Base-by-base conservation (phyloP, 2,113 vertebrate species). In the Addax nasomaculatus region DNA sequence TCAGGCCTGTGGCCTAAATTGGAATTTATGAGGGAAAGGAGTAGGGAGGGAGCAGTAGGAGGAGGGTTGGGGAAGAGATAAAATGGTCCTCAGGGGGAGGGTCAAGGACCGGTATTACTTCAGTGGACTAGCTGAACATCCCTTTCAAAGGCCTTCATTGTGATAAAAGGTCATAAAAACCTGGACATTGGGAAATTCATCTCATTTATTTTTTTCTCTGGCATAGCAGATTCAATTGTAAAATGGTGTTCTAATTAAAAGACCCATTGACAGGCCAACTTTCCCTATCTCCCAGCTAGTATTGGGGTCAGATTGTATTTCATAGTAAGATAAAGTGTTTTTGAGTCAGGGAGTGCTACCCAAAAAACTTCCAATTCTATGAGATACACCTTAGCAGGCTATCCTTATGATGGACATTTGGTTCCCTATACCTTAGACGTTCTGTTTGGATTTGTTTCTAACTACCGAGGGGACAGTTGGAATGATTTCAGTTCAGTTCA, bases 401-500 rank as follows among this genome's bases (percentile, higher is more conserved):
- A 29, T 47, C 76, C 43, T 79, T 47, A 79, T 79, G 43, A 27
- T 76, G 39, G 70, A 76, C 5, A 25, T 29, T 45, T 78, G 6
- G 25, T 78, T 78, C 43, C 25, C 73, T 43, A 29, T 45, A 47
- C 73, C 25, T 45, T 78, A 78, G 43, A 29, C 1, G 27, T 67
- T 67, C 62, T 67, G 33, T 67, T n/a, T 64, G 30, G 58, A 64
- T 67, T 67, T 67, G 62, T 67, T 78, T 47, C 43, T 47, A 47
- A 45, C 39, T 78, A 16, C 43, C 0, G 0, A 47, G 13, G 43
- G 43, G 12, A 43, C 43, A 16, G 14, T 45, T 47, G 25, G 25
- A 78, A 43, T 29, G 27, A 60, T 29, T 60, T 60, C 27, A 29
- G 27, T 29, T 60, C 25, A 58, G 57, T 58, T 58, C 23, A 27